phyloP scores from a whole-genome alignment of 2,113 vertebrate genomes.

The Melanerpes formicivorus region DNA sequence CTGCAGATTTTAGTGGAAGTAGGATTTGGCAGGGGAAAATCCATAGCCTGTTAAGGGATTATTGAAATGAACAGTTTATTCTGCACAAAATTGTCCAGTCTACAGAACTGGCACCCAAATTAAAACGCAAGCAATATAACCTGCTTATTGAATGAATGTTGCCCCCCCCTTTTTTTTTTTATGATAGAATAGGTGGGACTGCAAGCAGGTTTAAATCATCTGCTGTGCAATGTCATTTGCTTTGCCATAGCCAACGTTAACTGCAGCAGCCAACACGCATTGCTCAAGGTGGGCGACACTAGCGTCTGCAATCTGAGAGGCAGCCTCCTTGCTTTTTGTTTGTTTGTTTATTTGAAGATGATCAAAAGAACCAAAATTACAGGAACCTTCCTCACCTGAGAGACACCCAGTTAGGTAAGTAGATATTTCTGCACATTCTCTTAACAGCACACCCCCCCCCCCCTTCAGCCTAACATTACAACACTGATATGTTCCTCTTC shows the following conservation, averaged over 20 bases:
- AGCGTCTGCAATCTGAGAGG: neutral
- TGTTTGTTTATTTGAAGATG: neutral
- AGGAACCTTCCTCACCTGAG: neutral
- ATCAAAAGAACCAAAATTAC: neutral
- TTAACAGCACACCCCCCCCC: neutral
- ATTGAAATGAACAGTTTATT: neutral
- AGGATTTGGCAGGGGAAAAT: neutral
- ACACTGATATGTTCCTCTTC: slow-evolving; percentile 38
- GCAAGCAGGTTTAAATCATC: neutral
- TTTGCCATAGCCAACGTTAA: neutral
- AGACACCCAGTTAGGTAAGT: slow-evolving; percentile 27
- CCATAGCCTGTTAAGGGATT: neutral
- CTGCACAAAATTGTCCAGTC: neutral
- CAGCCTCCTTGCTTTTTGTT: neutral
- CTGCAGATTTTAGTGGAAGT: neutral
- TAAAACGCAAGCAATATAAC: neutral
- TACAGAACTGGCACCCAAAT: neutral
- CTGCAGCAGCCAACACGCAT: neutral
- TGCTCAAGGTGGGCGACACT: neutral
- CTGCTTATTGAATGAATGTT: neutral
- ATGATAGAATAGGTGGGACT: neutral
- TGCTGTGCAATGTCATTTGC: neutral
- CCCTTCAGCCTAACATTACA: neutral
- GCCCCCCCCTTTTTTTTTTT: neutral
- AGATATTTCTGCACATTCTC: neutral